phyloP scores from a whole-genome alignment of 1,140 invertebrate species.

The Dendroctonus ponderosae region DNA sequence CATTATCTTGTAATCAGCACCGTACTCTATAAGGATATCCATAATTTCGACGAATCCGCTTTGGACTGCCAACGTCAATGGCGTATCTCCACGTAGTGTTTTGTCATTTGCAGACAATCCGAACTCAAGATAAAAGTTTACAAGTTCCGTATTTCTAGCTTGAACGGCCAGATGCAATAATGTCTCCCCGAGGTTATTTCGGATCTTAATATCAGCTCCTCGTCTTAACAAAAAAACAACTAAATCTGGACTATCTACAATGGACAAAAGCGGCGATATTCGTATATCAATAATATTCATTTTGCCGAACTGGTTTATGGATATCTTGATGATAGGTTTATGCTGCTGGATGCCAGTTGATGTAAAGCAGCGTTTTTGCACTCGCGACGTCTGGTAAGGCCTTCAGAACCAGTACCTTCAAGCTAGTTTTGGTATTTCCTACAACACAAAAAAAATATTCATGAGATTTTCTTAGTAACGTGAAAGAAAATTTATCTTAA shows the following conservation, averaged over 20 bases:
- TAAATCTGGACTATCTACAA: conserved; percentile 49
- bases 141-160: conserved; percentile 53
- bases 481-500: too few relatives aligned
- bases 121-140: conserved; percentile 58
- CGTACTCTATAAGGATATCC: conserved; percentile 14
- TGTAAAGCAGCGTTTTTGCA: too few relatives aligned
- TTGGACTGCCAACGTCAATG: conserved; percentile 27
- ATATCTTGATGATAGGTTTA: conserved; percentile 64
- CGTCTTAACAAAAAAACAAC: conserved; percentile 50
- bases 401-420: conserved; percentile 58
- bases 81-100: conserved; percentile 45
- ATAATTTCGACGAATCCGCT: conserved; percentile 6
- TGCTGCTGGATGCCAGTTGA: too few relatives aligned
- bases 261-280: conserved; percentile 65
- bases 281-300: conserved; percentile 58
- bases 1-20: conserved; percentile 6
- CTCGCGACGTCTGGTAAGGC: conserved; percentile 71
- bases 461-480: too few relatives aligned
- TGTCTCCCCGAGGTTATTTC: conserved; percentile 20
- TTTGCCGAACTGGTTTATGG: conserved; percentile 63
- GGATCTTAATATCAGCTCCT: conserved; percentile 53
- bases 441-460: conserved; percentile 42
- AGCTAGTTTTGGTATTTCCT: conserved; percentile 55
- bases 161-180: conserved; percentile 43
- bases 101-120: conserved; percentile 58